Percentiles rank a stretch among this genome's conserved stretches.
Conservation (phyloP, 2,113 vertebrate species). For the Cynoglossus semilaevis region DNA sequence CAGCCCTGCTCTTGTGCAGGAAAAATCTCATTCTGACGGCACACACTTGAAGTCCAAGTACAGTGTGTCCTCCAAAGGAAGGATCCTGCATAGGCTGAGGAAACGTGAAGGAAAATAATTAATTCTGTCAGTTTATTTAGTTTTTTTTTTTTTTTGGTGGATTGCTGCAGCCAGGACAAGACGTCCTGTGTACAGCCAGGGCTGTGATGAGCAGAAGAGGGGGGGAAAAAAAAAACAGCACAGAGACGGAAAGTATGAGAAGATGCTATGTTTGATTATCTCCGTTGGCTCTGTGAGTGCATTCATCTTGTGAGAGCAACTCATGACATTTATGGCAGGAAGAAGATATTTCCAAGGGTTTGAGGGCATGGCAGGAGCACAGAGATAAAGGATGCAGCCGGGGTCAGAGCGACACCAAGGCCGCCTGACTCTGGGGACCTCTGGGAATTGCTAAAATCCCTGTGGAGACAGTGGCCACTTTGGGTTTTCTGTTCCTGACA, state of each 20-base stretch:
- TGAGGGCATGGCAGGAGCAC: slow-evolving; percentile 66
- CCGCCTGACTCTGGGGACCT: slow-evolving; percentile 42
- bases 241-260: slow-evolving; percentile 45
- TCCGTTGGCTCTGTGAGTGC: slow-evolving; percentile 54
- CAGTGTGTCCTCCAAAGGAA: too few relatives aligned
- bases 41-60: too few relatives aligned
- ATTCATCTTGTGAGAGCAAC: slow-evolving; percentile 61
- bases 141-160: too few relatives aligned
- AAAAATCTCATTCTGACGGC: too few relatives aligned
- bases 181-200: slow-evolving; percentile 7
- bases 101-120: too few relatives aligned
- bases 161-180: not conserved
- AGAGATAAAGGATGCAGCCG: slow-evolving; percentile 3
- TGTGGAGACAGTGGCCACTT: slow-evolving; percentile 54
- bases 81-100: too few relatives aligned
- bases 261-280: slow-evolving; percentile 60
- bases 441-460: slow-evolving; percentile 58
- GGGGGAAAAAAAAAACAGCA: slow-evolving; percentile 12
- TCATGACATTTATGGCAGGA: slow-evolving; percentile 73
- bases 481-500: slow-evolving; percentile 34
- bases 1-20: too few relatives aligned
- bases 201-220: slow-evolving; percentile 2
- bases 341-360: slow-evolving; percentile 69
- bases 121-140: too few relatives aligned
- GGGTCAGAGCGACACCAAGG: slow-evolving; percentile 41